A percentile compares a stretch with the other conserved stretches of the same genome.
Evolutionary conservation across 1,140 invertebrate species (phyloP).

Genomic region (Rhopalosiphum maidis): DNA sequence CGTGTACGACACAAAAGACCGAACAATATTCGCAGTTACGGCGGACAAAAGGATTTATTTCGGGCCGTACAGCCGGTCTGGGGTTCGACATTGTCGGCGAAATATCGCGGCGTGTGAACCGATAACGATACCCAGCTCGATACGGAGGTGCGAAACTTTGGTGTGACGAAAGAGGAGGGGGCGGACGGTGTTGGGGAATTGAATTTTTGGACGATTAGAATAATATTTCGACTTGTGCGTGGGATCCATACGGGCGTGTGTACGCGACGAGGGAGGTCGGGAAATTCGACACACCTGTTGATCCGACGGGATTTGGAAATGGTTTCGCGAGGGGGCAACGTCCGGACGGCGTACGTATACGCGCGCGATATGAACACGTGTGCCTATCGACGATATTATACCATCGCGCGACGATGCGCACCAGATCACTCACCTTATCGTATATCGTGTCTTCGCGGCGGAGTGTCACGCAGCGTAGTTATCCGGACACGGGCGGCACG

Average conservation of each 20-base stretch:
- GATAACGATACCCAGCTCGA: neutral
- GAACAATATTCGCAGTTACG: neutral
- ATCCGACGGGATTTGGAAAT: neutral
- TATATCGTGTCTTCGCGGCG: neutral
- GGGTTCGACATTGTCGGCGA: neutral
- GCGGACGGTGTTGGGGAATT: neutral
- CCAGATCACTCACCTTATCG: neutral
- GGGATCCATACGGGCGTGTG: too few species aligned
- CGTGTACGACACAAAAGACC: neutral
- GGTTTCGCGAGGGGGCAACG: neutral
- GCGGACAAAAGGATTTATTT: neutral
- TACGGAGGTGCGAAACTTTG: neutral
- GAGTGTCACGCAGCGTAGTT: neutral
- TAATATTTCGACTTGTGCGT: neutral
- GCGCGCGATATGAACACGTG: neutral
- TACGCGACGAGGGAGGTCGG: neutral
- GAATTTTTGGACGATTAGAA: neutral
- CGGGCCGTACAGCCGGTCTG: neutral
- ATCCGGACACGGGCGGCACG: too few species aligned
- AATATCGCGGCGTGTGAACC: neutral
- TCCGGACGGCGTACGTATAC: neutral
- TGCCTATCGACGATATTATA: neutral
- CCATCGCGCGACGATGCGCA: too few species aligned
- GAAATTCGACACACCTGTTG: neutral
- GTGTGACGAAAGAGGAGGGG: too few species aligned